Evolutionary conservation across 2,888 invertebrate genomes (phyloP).

Genomic region (Cyaniris semiargus): DNA sequence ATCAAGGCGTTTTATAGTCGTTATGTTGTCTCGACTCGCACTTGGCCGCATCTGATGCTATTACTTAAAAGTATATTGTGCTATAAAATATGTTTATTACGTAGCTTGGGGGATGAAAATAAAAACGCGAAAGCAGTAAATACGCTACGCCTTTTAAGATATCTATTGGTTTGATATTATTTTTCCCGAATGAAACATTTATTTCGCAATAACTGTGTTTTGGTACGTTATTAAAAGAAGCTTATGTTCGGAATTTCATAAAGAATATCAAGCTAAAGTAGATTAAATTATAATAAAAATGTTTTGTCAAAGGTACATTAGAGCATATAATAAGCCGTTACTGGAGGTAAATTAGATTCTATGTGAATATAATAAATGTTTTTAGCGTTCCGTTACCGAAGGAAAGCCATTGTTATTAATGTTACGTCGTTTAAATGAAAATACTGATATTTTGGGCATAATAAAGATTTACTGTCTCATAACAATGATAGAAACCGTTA

Average conservation of each 20-base stretch:
- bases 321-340: constrained; percentile 10
- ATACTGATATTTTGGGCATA: not conserved
- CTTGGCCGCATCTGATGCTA: not conserved
- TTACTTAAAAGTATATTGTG: constrained; percentile 7
- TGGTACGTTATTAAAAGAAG: not conserved
- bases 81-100: constrained; percentile 22
- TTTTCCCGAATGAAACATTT: not conserved
- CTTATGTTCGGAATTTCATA: not conserved
- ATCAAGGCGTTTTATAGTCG: not conserved
- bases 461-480: too few species aligned
- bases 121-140: constrained; percentile 8
- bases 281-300: not conserved
- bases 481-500: too few species aligned
- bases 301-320: constrained; percentile 5
- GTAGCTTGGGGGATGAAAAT: constrained; percentile 4
- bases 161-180: constrained; percentile 5
- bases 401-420: not conserved
- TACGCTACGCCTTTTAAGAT: not conserved
- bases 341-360: constrained; percentile 2
- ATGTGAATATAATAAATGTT: constrained; percentile 1
- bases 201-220: not conserved
- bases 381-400: not conserved
- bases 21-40: not conserved
- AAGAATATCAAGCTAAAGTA: not conserved
- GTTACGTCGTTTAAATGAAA: not conserved